Percentiles rank a stretch among this genome's conserved stretches.
Conservation (phyloP, 2,797 vertebrate genomes). For the Carcharodon carcharias region DNA sequence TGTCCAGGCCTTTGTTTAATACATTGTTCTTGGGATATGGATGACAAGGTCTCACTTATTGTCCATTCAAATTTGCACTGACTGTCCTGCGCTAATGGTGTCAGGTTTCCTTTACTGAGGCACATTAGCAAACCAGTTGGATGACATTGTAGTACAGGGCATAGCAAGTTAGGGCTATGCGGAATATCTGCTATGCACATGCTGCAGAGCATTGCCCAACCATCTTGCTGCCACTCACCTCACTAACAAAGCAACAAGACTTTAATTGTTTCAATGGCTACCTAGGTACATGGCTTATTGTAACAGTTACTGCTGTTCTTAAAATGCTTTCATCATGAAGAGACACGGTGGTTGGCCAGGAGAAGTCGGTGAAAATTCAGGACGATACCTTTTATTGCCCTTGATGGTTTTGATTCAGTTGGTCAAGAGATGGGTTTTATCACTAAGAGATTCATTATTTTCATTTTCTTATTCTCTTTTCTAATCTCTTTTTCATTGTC, state of each 20-base stretch:
- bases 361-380: neutral
- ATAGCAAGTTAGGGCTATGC: neutral
- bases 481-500: neutral
- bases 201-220: neutral
- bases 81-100: neutral
- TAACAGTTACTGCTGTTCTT: neutral
- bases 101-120: neutral
- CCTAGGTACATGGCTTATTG: neutral
- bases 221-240: neutral
- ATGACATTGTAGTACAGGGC: neutral
- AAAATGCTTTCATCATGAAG: neutral
- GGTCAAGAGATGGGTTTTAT: neutral
- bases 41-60: neutral
- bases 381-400: neutral
- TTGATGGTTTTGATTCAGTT: neutral
- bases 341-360: neutral
- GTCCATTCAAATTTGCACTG: neutral
- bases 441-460: neutral
- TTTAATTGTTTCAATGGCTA: neutral
- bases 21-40: neutral
- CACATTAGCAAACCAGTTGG: neutral
- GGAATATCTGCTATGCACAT: neutral
- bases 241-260: neutral
- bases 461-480: neutral
- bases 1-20: neutral